Evolutionary conservation across 92 coral and sea anemone species (phyloP), one percentile per base, ranked within the genome.

Genomic region (Isaurus tuberculatus): DNA sequence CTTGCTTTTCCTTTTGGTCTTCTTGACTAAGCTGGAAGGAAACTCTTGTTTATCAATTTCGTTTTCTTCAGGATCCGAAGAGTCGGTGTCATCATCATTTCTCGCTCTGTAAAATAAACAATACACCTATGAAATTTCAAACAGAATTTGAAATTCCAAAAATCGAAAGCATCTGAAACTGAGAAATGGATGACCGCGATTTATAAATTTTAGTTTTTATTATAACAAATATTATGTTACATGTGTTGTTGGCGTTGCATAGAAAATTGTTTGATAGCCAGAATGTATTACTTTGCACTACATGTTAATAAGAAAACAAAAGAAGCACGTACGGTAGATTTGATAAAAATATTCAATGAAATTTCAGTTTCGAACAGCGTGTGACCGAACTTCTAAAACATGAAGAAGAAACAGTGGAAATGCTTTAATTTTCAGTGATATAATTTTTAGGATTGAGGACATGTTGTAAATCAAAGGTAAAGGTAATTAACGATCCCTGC

Each of bases 261-360:
- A 13, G 71, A 65, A 65, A 65, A 65, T 26, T 65, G 71, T 65
- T 65, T 65, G 71, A 65, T 65, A 65, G 71, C 71, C 71, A 65
- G 42, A 65, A 65, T 65, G 36, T 64, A 60, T n/a, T 60, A 64
- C 70, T 64, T 64, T 64, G 70, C 70, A 25, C 33, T 64, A 36
- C 70, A 64, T 64, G 26, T 26, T 29, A 64, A 64, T 64, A 64
- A 64, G 34, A 64, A 64, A 64, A 26, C 53, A 64, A 60, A 26
- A 60, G 67, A 60, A 60, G 67, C 67, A 26, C 30, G 28, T 60
- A 60, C 31, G 31, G 67, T 60, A 60, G 67, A 60, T 51, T 51
- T 51, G 60, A 51, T 51, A 51, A 51, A 51, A 51, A 51, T 51
- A 51, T 51, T 51, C 60, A 51, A 51, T 51, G 60, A 51, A 51